Evolutionary conservation across 2,113 vertebrate species (phyloP), one percentile per base, ranked within the genome.

Genomic region (Chinchilla lanigera): DNA sequence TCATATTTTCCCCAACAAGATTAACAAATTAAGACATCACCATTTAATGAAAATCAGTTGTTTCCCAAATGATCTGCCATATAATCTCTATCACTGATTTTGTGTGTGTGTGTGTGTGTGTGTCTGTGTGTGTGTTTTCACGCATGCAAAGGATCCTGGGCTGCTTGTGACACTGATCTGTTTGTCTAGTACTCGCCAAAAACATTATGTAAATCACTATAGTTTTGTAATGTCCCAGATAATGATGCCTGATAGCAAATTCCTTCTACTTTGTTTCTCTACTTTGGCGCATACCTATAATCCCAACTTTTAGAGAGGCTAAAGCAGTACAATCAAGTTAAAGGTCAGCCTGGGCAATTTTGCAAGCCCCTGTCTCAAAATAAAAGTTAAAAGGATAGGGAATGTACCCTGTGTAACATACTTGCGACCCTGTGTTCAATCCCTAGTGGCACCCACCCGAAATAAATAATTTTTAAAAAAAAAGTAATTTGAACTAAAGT

Each of bases 201-300:
- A 71, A 38, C 50, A 86, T 81, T n/a, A 67, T 52, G 47, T 41
- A 81, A 85, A 86, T 67, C 81, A 77, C 35, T 82, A 52, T 6
- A 35, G 58, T 41, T 93, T 88, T 60, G 12, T 50, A 69, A 80
- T 50, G 50, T 69, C 84, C 65, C 73, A 91, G 9, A 50, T 89
- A 71, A 71, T 24, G 61, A 88, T 7, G 52, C 41, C 56, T 82
- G 20, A 95, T 52, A 33, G 16, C 20, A 92, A 84, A 86, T 71
- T 92, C 80, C 65, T 86, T 86, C 65, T n/a, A 89, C 44, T 81
- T 67, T 56, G 30, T 60, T 90, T 89, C 56, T 86, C 80, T 86
- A 63, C 33, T 60, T 65, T 38, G 19, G 17, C 22, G n/a, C n/a
- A 67, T 65, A 33, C 30, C 63, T 35, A 12, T 35, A 65, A 33